Conservation (phyloP, 2,113 vertebrate genomes). For the Serinus canaria region DNA sequence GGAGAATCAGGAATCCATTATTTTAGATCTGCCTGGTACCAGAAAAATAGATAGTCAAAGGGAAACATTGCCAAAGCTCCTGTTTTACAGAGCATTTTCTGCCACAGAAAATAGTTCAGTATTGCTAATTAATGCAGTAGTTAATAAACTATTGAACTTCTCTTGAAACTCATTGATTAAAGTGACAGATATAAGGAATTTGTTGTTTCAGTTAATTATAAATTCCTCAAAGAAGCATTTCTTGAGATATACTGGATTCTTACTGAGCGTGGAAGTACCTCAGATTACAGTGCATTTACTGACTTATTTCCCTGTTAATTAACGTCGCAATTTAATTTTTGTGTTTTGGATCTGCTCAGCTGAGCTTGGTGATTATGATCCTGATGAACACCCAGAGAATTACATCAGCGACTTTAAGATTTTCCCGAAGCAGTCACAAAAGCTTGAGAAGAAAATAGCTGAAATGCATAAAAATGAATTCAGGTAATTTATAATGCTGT, state of each 20-base stretch:
- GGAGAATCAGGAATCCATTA: background rate
- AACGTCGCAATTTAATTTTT: background rate
- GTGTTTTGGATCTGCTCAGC: conserved; percentile 71
- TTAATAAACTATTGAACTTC: background rate
- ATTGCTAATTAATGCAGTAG: background rate
- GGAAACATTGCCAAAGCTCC: background rate
- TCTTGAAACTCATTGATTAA: background rate
- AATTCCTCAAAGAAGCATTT: background rate
- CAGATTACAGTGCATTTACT: background rate
- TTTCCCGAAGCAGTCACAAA: conserved; percentile 96
- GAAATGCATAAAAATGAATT: conserved; percentile 95
- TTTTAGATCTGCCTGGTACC: background rate
- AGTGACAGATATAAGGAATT: background rate
- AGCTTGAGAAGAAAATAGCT: conserved; percentile 93
- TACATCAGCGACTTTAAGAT: conserved; percentile 94
- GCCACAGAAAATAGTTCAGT: background rate
- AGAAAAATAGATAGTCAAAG: background rate
- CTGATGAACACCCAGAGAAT: conserved; percentile 91
- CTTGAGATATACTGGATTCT: background rate
- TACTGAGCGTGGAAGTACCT: background rate
- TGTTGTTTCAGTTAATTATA: background rate
- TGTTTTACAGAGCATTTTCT: background rate
- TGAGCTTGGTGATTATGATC: conserved; percentile 94
- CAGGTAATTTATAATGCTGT: conserved; percentile 76
- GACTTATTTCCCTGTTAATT: background rate